Evolutionary conservation across 2,113 vertebrate genomes (phyloP).

Genomic region (Nyctibius bracteatus): DNA sequence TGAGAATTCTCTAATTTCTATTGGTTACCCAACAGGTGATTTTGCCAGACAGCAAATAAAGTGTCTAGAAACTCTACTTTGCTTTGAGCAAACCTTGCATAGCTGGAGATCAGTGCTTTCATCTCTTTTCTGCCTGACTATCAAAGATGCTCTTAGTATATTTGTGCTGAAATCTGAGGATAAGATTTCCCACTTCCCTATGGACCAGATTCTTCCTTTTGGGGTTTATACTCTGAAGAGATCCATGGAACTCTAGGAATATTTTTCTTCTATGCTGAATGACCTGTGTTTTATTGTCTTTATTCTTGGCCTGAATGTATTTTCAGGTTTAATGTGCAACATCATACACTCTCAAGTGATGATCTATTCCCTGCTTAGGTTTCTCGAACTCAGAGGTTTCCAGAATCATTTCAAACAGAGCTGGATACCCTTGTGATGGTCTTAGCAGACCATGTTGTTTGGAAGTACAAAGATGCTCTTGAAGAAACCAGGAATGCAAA

Average conservation of each 20-base stretch:
- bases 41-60: neutral
- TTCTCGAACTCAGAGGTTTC: constrained; percentile 86
- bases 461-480: constrained; percentile 86
- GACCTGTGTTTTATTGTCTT: neutral
- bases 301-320: neutral
- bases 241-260: neutral
- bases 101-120: neutral
- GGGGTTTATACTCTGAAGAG: neutral
- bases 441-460: constrained; percentile 89
- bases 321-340: neutral
- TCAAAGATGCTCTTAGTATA: neutral
- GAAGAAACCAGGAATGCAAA: constrained; percentile 93
- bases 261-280: neutral
- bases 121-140: neutral
- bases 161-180: neutral
- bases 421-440: constrained; percentile 87
- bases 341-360: neutral
- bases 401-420: constrained; percentile 86
- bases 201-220: neutral
- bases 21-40: neutral
- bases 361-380: constrained; percentile 72
- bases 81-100: neutral
- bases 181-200: neutral
- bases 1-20: neutral
- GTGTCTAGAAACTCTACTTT: neutral